Evolutionary conservation across 1,140 invertebrate genomes (phyloP).

Genomic region (Ooceraea biroi): DNA sequence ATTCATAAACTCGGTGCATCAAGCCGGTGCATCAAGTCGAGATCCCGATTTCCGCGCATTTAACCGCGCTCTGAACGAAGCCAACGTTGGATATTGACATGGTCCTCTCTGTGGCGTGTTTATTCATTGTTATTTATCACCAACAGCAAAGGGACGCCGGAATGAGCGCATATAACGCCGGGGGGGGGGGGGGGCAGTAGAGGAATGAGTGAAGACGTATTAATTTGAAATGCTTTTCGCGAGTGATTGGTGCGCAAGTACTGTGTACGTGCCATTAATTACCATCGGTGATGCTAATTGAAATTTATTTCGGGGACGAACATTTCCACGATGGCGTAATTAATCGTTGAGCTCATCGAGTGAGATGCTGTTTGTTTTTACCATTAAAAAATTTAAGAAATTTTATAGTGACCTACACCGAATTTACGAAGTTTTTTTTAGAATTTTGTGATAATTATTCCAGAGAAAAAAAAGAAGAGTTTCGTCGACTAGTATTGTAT

Average conservation of each 20-base stretch:
- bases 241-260: background rate
- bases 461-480: background rate
- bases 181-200: too few species aligned
- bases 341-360: background rate
- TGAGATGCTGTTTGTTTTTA: background rate
- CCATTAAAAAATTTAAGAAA: background rate
- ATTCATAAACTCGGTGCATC: background rate
- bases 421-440: too few species aligned
- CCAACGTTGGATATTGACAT: background rate
- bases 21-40: background rate
- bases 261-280: conserved; percentile 22
- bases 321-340: background rate
- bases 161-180: background rate
- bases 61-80: background rate
- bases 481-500: background rate
- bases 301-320: conserved; percentile 4
- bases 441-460: background rate
- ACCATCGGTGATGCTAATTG: conserved; percentile 34
- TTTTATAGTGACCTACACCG: background rate
- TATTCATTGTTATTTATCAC: conserved; percentile 17
- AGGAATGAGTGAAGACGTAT: background rate
- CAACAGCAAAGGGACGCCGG: background rate
- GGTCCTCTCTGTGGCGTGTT: background rate
- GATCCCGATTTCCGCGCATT: conserved; percentile 9
- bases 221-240: conserved; percentile 28